Evolutionary conservation across 1,140 invertebrate genomes (phyloP).

Genomic region (Cheumatopsyche charites): DNA sequence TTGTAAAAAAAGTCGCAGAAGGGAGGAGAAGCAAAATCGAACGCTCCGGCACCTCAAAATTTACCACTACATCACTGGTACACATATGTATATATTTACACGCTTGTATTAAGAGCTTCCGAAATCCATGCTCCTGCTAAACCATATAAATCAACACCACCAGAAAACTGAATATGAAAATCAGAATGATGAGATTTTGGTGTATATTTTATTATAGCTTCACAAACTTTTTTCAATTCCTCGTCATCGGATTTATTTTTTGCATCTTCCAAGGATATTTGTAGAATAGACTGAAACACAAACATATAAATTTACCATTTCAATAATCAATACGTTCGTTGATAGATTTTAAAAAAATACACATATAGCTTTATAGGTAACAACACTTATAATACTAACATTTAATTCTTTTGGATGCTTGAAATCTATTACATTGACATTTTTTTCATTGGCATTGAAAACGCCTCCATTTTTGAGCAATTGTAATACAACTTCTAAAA

Average conservation of each 20-base stretch:
- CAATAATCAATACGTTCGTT: too few relatives aligned
- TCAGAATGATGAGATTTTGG: constrained; percentile 74
- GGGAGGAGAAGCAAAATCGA: too few relatives aligned
- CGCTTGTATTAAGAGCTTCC: constrained; percentile 78
- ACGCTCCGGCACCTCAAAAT: too few relatives aligned
- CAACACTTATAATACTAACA: background rate
- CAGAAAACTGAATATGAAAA: constrained; percentile 76
- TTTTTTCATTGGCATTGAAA: background rate
- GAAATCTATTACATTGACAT: background rate
- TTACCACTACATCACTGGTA: too few relatives aligned
- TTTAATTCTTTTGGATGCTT: background rate
- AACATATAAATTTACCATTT: constrained; percentile 1
- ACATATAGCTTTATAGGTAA: too few relatives aligned
- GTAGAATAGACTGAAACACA: constrained; percentile 57
- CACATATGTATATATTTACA: constrained; percentile 69
- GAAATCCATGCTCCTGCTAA: constrained; percentile 75
- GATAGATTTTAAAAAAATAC: too few relatives aligned
- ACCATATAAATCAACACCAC: constrained; percentile 74
- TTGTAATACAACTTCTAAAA: background rate
- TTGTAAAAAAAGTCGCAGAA: too few relatives aligned
- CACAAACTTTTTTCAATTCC: constrained; percentile 63
- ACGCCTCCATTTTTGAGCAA: background rate
- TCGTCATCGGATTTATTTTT: constrained; percentile 47
- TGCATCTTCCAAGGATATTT: constrained; percentile 59
- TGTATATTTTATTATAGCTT: constrained; percentile 69